A percentile compares a stretch with the other conserved stretches of the same genome.
Evolutionary conservation across 2,113 vertebrate genomes (phyloP).

Genomic region (Chaetodon trifascialis): DNA sequence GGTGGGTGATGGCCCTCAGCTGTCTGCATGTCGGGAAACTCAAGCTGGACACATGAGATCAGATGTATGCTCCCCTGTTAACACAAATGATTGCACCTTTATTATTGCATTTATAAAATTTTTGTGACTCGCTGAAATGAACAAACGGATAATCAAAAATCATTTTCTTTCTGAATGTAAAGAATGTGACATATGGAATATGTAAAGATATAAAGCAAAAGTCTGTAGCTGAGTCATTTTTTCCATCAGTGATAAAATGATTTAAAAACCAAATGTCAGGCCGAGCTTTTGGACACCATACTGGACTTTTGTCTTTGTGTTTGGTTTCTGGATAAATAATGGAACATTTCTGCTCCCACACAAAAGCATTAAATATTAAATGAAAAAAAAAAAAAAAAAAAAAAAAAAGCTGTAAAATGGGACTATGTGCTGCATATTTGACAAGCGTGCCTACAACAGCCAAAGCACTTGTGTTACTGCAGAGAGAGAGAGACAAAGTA

Average conservation of each 20-base stretch:
- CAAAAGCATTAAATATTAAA: conserved; percentile 31
- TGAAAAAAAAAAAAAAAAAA: conserved; percentile 15
- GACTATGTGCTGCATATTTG: conserved; percentile 22
- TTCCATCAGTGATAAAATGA: not conserved
- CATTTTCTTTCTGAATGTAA: not conserved
- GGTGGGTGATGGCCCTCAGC: not conserved
- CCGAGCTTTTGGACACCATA: not conserved
- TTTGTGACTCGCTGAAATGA: too few relatives aligned
- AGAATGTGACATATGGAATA: too few relatives aligned
- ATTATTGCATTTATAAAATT: too few relatives aligned
- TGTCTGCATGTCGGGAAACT: not conserved
- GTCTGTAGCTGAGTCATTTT: not conserved
- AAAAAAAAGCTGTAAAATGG: conserved; percentile 21
- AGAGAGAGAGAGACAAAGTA: not conserved
- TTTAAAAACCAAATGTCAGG: not conserved
- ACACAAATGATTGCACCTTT: too few relatives aligned
- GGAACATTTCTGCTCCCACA: conserved; percentile 17
- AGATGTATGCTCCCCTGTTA: too few relatives aligned
- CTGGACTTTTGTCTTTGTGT: conserved; percentile 13
- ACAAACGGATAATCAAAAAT: too few relatives aligned
- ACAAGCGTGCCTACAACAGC: not conserved
- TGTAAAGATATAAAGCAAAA: not conserved
- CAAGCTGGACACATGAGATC: conserved; percentile 7
- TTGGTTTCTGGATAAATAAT: conserved; percentile 40
- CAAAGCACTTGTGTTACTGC: not conserved